Evolutionary conservation across 1,140 invertebrate genomes (phyloP), one percentile per base, ranked within the genome.

Genomic region (Zaprionus kolodkinae): DNA sequence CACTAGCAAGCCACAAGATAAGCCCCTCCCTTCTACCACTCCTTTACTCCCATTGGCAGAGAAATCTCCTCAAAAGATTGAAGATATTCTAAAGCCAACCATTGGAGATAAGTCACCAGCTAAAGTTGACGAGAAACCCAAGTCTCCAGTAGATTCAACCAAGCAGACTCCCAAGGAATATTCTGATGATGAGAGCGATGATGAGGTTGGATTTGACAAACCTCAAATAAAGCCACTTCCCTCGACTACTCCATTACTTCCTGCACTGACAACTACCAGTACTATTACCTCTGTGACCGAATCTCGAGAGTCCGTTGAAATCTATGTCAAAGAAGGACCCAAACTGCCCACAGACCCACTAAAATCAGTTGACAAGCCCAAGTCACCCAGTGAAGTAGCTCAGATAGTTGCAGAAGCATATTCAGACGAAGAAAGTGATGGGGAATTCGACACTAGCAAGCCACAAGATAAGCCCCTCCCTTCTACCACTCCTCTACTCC

Each of bases 61-160:
- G 9, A 66, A 56, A 40, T 27, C 30, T 40, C 64, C 15, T 6
- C 15, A 50, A 50, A 50, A 21, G 21, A 7, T 50, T 1, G 45
- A 50, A 50, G 45, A 50, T 50, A 21, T 50, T 17, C 11, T 50
- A 25, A 50, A 50, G 9, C 43, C 43, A 6, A 45, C n/a, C 15
- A 15, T 15, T 7, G 43, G 15, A 6, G 43, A 45, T 45, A 45
- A 45, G 10, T 17, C 43, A 17, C n/a, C 43, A 17, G 10, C 9
- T 17, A 63, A 62, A 55, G 17, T 55, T 55, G 50, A 71, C 10
- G 38, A 63, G 12, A 71, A 63, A 63, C 59, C 35, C 5, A 71
- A 56, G 57, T 56, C 33, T 27, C 52, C 54, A 40, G 52, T 72
- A 59, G 69, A 72, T 17, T 12, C 15, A 50, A 21, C 50, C 40